Percentiles rank a stretch among this genome's conserved stretches.
Evolutionary conservation across 2,888 invertebrate genomes (phyloP).

Genomic region (Scaeva pyrastri): DNA sequence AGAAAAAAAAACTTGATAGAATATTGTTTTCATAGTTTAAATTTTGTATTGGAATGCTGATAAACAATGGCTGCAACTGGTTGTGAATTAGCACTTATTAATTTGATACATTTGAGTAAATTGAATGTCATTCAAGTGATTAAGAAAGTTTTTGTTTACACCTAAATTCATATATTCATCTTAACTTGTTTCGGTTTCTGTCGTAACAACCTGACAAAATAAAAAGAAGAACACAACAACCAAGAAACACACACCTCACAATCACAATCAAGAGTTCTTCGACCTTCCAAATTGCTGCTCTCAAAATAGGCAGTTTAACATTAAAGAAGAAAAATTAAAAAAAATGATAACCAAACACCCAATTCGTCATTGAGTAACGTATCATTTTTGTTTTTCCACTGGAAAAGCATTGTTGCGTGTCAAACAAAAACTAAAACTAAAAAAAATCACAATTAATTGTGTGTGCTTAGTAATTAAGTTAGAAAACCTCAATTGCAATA

Average conservation of each 20-base stretch:
- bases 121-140: too few species aligned
- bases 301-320: conserved; percentile 2
- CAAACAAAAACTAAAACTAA: not conserved
- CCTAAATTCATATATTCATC: too few species aligned
- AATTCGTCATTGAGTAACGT: conserved; percentile 18
- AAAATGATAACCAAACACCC: conserved; percentile 8
- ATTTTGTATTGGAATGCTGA: too few species aligned
- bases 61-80: too few species aligned
- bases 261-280: conserved; percentile 26
- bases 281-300: conserved; percentile 2
- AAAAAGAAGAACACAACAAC: not conserved
- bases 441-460: conserved; percentile 7
- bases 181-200: not conserved
- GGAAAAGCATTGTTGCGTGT: conserved; percentile 40
- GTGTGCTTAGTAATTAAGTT: conserved; percentile 35
- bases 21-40: too few species aligned
- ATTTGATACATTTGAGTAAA: too few species aligned
- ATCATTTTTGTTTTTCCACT: conserved; percentile 11
- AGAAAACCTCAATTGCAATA: conserved; percentile 42
- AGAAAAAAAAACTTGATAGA: too few species aligned
- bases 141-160: too few species aligned
- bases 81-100: too few species aligned
- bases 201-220: not conserved
- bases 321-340: not conserved
- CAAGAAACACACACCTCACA: conserved; percentile 2